Base-by-base conservation (phyloP, 2,888 invertebrate genomes). In the Spatulosminthurus flaviceps region DNA sequence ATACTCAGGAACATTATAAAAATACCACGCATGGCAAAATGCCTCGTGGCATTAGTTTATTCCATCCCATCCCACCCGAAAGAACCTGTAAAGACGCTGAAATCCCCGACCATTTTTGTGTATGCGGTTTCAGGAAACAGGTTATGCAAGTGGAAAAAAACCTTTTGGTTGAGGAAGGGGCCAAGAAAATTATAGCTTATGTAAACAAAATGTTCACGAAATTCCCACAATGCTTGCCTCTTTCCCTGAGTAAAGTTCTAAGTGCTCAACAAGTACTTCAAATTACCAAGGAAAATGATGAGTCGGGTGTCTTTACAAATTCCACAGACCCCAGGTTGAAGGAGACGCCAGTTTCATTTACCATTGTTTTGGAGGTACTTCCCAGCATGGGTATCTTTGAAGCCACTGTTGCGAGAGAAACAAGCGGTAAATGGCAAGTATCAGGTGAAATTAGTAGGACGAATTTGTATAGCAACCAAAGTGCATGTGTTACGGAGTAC, bases 91-190 rank as follows among this genome's bases (percentile, higher is more conserved):
- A 90, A 73, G 89, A 90, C 81, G 96, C 96, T 0, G 92, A 90
- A 0, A 94, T 97, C 80, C 91, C 92, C 0, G 91, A 92, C 28
- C 94, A 95, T 87, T 97, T 94, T 93, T 97, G 97, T 87, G 93
- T 95, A 26, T 97, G 97, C 84, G 93, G 94, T n/a, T 86, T 90
- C 90, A 79, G n/a, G n/a, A n/a, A n/a, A n/a, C n/a, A n/a, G n/a
- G n/a, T 90, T 82, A 86, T 94, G 22, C 86, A 34, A 29, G 26
- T 78, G 9, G 69, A 79, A 11, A 89, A 90, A 41, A 90, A 92
- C 82, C 85, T 87, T 0, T 87, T 88, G 11, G 92, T 93, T 0
- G 87, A 88, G 9, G 88, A 90, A 61, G 92, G 92, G 0, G 92
- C 92, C 0, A 86, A 88, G 0, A 90, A 90, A 83, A 88, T 94